These are phyloP conservation scores for Zygothrica quintamaculata DNA, from an alignment of 2,888 invertebrate species.

Conservation along the genomic window DNA sequence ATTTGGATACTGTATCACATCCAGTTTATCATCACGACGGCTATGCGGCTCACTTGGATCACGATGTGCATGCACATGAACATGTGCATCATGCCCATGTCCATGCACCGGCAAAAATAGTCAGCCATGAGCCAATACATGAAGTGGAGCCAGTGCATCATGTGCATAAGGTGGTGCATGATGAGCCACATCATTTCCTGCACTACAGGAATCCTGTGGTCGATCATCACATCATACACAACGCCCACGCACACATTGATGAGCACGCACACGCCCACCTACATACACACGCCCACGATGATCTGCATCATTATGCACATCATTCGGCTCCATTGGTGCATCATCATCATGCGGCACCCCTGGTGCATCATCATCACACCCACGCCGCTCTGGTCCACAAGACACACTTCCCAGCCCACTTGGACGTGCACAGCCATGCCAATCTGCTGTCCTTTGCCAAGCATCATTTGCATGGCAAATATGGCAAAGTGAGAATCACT, in stretches of 20 bases:
- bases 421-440: constrained; percentile 74
- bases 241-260: constrained; percentile 73
- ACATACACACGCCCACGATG: constrained; percentile 54
- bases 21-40: constrained; percentile 77
- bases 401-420: constrained; percentile 73
- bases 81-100: constrained; percentile 66
- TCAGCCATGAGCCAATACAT: constrained; percentile 82
- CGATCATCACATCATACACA: constrained; percentile 81
- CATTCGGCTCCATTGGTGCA: constrained; percentile 62
- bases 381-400: constrained; percentile 72
- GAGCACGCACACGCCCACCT: constrained; percentile 71
- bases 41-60: constrained; percentile 65
- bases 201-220: constrained; percentile 82
- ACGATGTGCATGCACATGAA: constrained; percentile 58
- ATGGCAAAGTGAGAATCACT: constrained; percentile 82
- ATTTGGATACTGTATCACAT: constrained; percentile 60
- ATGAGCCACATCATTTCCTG: constrained; percentile 83
- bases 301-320: constrained; percentile 67
- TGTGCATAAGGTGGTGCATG: constrained; percentile 83
- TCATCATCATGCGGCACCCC: constrained; percentile 64
- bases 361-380: constrained; percentile 72
- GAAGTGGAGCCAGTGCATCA: constrained; percentile 83
- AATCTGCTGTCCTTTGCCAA: constrained; percentile 80
- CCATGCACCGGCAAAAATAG: constrained; percentile 74
- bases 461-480: constrained; percentile 82